phyloP scores from a whole-genome alignment of 2,113 vertebrate genomes.

The Pseudorectes ferrugineus region DNA sequence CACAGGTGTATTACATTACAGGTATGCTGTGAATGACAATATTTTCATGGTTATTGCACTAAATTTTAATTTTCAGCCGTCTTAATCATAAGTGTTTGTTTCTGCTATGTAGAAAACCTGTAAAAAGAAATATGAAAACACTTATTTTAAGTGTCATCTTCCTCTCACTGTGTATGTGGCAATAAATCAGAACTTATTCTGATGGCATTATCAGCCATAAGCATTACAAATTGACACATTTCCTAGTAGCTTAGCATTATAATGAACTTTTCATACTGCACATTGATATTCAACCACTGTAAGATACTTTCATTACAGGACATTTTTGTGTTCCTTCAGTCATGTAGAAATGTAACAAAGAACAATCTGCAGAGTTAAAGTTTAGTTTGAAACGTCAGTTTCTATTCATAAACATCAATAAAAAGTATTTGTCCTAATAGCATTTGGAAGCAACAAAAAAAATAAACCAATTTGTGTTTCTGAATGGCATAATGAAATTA shows the following conservation, averaged over 20 bases:
- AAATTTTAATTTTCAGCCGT: not conserved
- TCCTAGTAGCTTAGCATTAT: not conserved
- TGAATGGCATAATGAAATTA: not conserved
- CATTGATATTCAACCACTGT: not conserved
- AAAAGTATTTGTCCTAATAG: not conserved
- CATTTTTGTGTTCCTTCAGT: not conserved
- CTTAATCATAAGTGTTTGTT: not conserved
- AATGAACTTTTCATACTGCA: not conserved
- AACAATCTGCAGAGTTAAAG: not conserved
- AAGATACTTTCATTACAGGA: conserved; percentile 12
- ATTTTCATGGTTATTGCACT: not conserved
- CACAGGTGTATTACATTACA: not conserved
- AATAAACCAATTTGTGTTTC: not conserved
- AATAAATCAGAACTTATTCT: not conserved
- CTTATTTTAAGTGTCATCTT: not conserved
- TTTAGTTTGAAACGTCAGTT: conserved; percentile 34
- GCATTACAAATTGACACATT: not conserved
- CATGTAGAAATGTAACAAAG: not conserved
- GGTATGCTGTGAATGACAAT: not conserved
- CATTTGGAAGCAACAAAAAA: not conserved
- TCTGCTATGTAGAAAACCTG: not conserved
- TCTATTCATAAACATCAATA: conserved; percentile 13
- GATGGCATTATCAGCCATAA: not conserved
- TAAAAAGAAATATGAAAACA: not conserved
- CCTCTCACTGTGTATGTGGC: not conserved